These are phyloP conservation scores for Perithous albicinctus DNA, from an alignment of 2,888 invertebrate genomes.

Conservation along the genomic window DNA sequence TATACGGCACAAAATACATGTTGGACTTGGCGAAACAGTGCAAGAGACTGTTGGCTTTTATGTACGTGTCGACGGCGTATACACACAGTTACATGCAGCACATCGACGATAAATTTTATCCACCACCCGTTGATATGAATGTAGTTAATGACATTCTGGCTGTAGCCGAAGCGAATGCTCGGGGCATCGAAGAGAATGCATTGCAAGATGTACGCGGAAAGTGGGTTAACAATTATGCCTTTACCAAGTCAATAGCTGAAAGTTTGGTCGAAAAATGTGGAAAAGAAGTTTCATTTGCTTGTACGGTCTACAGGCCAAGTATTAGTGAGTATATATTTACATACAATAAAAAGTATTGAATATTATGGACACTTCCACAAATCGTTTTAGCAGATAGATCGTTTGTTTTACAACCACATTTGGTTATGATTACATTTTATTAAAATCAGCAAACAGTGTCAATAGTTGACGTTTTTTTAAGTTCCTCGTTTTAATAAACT, in stretches of 20 bases:
- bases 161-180: conserved; percentile 65
- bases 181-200: conserved; percentile 70
- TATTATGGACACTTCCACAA: too few relatives aligned
- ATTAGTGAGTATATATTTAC: conserved; percentile 70
- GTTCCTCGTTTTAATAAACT: too few relatives aligned
- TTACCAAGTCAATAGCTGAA: conserved; percentile 76
- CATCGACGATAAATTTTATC: conserved; percentile 76
- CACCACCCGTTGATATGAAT: conserved; percentile 73
- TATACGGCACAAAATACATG: conserved; percentile 73
- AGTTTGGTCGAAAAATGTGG: conserved; percentile 72
- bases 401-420: too few relatives aligned
- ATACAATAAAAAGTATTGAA: background rate
- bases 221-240: conserved; percentile 74
- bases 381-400: too few relatives aligned
- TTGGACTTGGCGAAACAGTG: conserved; percentile 75
- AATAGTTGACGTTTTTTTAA: too few relatives aligned
- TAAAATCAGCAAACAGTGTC: too few relatives aligned
- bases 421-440: too few relatives aligned
- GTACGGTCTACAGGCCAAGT: conserved; percentile 75
- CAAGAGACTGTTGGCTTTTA: conserved; percentile 70
- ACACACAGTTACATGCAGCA: conserved; percentile 70
- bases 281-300: conserved; percentile 68
- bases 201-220: conserved; percentile 67
- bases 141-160: conserved; percentile 73
- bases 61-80: conserved; percentile 76